These are phyloP conservation scores for Pyrocoelia pectoralis DNA, from an alignment of 2,888 invertebrate species.

Conservation along the genomic window DNA sequence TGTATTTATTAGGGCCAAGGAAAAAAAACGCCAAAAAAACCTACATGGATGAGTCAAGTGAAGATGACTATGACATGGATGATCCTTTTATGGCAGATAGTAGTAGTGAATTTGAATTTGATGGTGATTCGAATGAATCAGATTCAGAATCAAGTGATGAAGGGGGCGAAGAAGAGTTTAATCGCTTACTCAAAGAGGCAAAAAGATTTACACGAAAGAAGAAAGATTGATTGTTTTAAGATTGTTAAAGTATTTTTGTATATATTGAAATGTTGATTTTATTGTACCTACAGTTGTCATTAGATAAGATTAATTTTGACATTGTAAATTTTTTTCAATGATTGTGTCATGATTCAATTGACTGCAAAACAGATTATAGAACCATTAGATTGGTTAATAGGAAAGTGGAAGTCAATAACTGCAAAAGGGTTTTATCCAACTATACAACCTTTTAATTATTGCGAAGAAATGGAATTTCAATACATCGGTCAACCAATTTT, in stretches of 20 bases:
- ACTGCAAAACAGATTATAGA: conserved; percentile 48
- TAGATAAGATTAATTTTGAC: neutral
- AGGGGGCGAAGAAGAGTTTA: conserved; percentile 30
- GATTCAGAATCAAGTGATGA: conserved; percentile 26
- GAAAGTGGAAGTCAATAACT: conserved; percentile 65
- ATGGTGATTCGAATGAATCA: conserved; percentile 34
- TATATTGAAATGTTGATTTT: neutral
- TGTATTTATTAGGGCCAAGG: neutral
- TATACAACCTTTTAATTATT: conserved; percentile 65
- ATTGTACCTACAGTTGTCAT: neutral
- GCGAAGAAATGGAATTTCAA: conserved; percentile 65
- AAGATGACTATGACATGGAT: conserved; percentile 41
- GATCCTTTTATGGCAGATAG: conserved; percentile 44
- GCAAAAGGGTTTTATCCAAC: conserved; percentile 67
- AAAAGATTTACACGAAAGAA: conserved; percentile 35
- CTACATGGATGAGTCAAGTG: conserved; percentile 32
- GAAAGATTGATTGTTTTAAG: conserved; percentile 7
- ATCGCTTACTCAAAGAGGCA: conserved; percentile 39
- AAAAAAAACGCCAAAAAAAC: conserved; percentile 13
- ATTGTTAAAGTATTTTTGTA: conserved; percentile 8
- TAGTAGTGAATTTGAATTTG: conserved; percentile 33
- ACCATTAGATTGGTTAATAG: conserved; percentile 67
- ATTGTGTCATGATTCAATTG: neutral
- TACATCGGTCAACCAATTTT: conserved; percentile 70
- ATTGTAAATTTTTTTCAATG: neutral